phyloP scores from a whole-genome alignment of 2,797 vertebrate species.

The Myripristis jacobus region DNA sequence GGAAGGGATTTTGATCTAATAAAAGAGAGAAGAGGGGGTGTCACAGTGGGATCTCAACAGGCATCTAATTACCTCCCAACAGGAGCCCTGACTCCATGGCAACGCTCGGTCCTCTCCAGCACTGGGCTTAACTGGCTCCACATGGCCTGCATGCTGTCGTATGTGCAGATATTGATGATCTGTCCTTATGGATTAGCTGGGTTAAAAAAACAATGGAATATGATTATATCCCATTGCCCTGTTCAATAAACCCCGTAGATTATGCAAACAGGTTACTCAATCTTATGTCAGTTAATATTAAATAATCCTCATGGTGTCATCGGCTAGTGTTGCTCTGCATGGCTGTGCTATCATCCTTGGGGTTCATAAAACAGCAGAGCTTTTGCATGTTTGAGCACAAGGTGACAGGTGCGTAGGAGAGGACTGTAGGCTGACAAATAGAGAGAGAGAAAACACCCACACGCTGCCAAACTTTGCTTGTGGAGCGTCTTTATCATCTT shows the following conservation, averaged over 20 bases:
- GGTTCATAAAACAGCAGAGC: too few species aligned
- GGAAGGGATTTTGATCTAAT: conserved; percentile 52
- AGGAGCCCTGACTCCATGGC: conserved; percentile 72
- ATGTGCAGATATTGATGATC: conserved; percentile 53
- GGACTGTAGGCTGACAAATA: too few species aligned
- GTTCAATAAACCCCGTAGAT: conserved; percentile 44
- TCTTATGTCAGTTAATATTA: conserved; percentile 17
- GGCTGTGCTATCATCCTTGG: background rate
- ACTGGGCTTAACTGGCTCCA: conserved; percentile 49
- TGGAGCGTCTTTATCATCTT: too few species aligned
- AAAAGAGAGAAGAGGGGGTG: conserved; percentile 38
- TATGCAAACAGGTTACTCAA: conserved; percentile 26
- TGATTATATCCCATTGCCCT: conserved; percentile 51
- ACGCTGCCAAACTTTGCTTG: too few species aligned
- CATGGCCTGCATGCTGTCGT: conserved; percentile 51
- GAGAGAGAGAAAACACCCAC: too few species aligned
- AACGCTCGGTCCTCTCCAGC: conserved; percentile 52
- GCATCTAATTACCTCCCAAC: conserved; percentile 77
- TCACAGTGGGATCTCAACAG: conserved; percentile 65
- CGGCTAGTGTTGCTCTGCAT: background rate
- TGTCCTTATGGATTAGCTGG: conserved; percentile 51
- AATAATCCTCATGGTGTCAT: background rate
- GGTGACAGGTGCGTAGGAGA: too few species aligned
- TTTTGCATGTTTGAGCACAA: too few species aligned
- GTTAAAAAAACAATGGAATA: conserved; percentile 50